phyloP scores from a whole-genome alignment of 2,888 invertebrate genomes.

The Monoplex corrugatus region DNA sequence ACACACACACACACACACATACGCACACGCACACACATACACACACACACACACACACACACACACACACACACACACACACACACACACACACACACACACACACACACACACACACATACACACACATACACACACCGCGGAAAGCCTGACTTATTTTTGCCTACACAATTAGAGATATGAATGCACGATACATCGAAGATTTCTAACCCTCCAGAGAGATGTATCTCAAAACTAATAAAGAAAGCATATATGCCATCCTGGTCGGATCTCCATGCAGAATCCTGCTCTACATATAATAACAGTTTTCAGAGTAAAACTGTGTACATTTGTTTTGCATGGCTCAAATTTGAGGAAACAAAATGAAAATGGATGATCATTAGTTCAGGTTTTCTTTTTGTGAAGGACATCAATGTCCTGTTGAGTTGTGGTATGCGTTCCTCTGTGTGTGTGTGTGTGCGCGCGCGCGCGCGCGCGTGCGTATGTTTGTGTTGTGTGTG shows the following conservation, averaged over 20 bases:
- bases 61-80: background rate
- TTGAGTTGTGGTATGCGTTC: background rate
- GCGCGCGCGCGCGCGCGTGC: background rate
- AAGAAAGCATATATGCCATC: too few relatives aligned
- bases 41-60: background rate
- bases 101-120: background rate
- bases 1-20: too few relatives aligned
- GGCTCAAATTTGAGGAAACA: too few relatives aligned
- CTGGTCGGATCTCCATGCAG: too few relatives aligned
- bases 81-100: background rate
- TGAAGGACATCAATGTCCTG: background rate
- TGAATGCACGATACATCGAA: too few relatives aligned
- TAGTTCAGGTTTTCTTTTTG: background rate
- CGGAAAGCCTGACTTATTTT: too few relatives aligned
- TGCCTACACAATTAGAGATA: too few relatives aligned
- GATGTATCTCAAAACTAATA: too few relatives aligned
- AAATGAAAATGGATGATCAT: background rate
- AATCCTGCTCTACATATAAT: too few relatives aligned
- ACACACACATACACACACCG: background rate
- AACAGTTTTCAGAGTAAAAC: too few relatives aligned
- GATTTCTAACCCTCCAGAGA: too few relatives aligned
- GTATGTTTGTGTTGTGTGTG: background rate
- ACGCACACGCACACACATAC: background rate
- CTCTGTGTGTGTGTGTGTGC: background rate
- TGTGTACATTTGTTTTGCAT: too few relatives aligned